Conservation (phyloP, 2,113 vertebrate species). For the Ptilonorhynchus violaceus region DNA sequence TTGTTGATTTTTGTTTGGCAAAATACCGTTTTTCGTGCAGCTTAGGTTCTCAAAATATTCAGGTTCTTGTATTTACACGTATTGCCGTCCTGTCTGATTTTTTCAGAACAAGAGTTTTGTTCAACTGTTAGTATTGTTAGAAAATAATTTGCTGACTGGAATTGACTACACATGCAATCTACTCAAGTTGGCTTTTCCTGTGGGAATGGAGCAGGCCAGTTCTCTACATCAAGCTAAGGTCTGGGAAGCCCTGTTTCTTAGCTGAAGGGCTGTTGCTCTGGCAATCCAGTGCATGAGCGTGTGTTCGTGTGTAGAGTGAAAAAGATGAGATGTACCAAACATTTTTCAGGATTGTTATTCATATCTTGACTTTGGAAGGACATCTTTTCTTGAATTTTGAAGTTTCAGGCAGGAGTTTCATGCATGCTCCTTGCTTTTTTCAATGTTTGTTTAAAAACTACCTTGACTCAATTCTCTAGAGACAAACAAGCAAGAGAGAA, state of each 20-base stretch:
- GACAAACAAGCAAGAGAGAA: not conserved
- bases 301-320: not conserved
- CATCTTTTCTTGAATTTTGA: not conserved
- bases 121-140: not conserved
- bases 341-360: not conserved
- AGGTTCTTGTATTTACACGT: not conserved
- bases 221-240: not conserved
- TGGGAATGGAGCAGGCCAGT: not conserved
- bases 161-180: not conserved
- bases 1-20: not conserved
- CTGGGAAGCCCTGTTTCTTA: not conserved
- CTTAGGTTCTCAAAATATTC: not conserved
- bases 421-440: not conserved
- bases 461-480: not conserved
- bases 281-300: accelerated
- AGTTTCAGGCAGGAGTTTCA: not conserved
- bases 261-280: not conserved
- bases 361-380: not conserved
- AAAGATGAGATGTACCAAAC: not conserved
- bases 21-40: not conserved
- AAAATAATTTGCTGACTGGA: not conserved
- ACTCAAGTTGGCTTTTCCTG: accelerated
- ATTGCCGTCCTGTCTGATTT: not conserved
- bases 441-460: not conserved
- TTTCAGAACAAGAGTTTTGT: not conserved